Percentiles rank a stretch among this genome's conserved stretches.
Evolutionary conservation across 2,113 vertebrate genomes (phyloP).

Genomic region (Toxotes jaculatrix): DNA sequence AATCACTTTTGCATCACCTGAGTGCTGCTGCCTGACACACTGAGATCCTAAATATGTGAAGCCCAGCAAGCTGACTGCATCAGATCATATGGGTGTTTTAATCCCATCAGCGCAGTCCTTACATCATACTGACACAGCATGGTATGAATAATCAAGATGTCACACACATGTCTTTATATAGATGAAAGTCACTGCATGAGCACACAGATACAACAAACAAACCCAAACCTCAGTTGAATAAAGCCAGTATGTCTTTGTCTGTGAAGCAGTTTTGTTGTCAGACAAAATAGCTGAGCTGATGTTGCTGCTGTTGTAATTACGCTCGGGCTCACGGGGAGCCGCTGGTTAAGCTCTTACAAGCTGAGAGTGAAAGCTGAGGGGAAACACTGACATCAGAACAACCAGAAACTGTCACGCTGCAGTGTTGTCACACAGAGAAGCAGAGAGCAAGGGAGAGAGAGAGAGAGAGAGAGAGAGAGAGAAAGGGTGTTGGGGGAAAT

Average conservation of each 20-base stretch:
- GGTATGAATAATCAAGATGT: not conserved
- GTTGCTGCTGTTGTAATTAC: constrained; percentile 73
- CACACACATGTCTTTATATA: not conserved
- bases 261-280: constrained; percentile 69
- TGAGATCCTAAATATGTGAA: too few species aligned
- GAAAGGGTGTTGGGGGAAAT: constrained; percentile 48
- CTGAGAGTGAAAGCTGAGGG: constrained; percentile 58
- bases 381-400: constrained; percentile 68
- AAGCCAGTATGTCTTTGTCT: constrained; percentile 51
- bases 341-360: constrained; percentile 71
- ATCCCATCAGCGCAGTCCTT: not conserved
- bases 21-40: too few species aligned
- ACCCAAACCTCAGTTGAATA: constrained; percentile 18
- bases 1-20: too few species aligned
- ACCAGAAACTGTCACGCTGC: constrained; percentile 54
- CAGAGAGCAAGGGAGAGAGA: not conserved
- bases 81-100: too few species aligned
- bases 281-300: constrained; percentile 67
- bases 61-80: too few species aligned
- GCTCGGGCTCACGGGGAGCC: constrained; percentile 64
- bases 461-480: not conserved
- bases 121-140: too few species aligned
- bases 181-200: not conserved
- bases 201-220: not conserved
- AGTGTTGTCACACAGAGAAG: constrained; percentile 39